Base-by-base conservation (phyloP, 2,888 invertebrate species). In the Biston betularia region DNA sequence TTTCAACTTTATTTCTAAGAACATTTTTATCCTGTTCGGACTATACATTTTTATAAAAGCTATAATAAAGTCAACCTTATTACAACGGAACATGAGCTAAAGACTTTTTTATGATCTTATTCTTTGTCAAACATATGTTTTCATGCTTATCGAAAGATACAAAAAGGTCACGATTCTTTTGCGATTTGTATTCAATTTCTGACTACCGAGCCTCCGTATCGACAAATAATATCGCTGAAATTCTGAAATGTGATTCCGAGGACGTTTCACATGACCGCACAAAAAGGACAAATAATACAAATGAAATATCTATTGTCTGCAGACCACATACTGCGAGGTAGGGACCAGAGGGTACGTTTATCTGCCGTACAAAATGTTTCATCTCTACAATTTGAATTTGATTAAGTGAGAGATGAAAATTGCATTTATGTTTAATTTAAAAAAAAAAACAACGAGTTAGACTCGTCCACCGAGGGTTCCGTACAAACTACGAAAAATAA, bases 231-330 rank as follows among this genome's bases (percentile, higher is more conserved):
- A 67, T 54, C 55, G 67, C 55, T 54, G 62, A 58, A 62, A 58
- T 59, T 49, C 58, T 50, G 63, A 54, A 50, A 63, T 68, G 67
- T 68, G 59, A 68, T 68, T 58, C 63, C 59, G 63, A 24, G 58
- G 15, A 42, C 60, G 42, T 57, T 61, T 15, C 54, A 44, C 63
- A 64, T 60, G 64, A 64, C 64, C 63, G 60, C 59, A 48, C 63
- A 61, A 54, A 61, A 68, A 68, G 64, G 61, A 68, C 53, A 64
- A 64, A 64, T 68, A 46, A 56, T 53, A 64, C 15, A 58, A 57
- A 64, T 68, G 61, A 68, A 58, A 64, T 64, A 68, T 61, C 62
- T 63, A 46, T 68, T 59, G 49, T 67, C 33, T 50, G 63, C 46
- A 33, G 12, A 48, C 53, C 48, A 55, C 58, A 54, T 59, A 59